Evolutionary conservation across 2,888 invertebrate genomes (phyloP), one percentile per base, ranked within the genome.

Genomic region (Julus scanicus): DNA sequence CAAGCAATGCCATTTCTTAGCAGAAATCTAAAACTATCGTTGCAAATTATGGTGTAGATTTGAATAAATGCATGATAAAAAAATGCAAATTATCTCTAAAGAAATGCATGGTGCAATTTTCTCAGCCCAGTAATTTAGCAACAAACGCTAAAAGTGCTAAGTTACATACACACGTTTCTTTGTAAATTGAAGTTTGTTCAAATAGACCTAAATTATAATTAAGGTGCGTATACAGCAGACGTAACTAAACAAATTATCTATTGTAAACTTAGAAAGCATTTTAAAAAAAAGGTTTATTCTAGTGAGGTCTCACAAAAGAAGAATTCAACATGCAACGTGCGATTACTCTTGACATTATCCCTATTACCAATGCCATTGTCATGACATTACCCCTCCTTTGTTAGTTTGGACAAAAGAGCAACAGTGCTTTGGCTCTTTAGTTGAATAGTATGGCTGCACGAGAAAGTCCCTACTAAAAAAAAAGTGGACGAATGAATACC

Each of bases 351-450:
- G 63, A 3, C 63, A 63, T 63, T 63, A 63, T 63, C 63, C 63
- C 63, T 63, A 63, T 17, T 63, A 63, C 63, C n/a, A 63, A 63
- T 63, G 63, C n/a, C 63, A 0, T 63, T 63, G 63, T 63, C 63
- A 63, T 63, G 17, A 6, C 63, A 63, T 63, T 63, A 63, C 63
- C n/a, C n/a, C 63, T 63, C 63, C n/a, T 63, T 63, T 63, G n/a
- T 63, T 63, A n/a, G 4, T 20, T 63, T 63, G n/a, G 63, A 63
- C 63, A 63, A 63, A 63, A 63, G 63, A 8, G 63, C 63, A 63
- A 63, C 63, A 63, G n/a, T n/a, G 63, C 63, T n/a, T 63, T n/a
- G 63, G 2, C 63, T 20, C 63, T 63, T 63, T 63, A 6, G n/a
- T 63, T 4, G 4, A 15, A 44, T 44, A 63, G 63, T 6, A n/a